Percentiles rank a stretch among this genome's conserved stretches.
Evolutionary conservation across 1,140 invertebrate species (phyloP).

Genomic region (Berghia stephanieae): DNA sequence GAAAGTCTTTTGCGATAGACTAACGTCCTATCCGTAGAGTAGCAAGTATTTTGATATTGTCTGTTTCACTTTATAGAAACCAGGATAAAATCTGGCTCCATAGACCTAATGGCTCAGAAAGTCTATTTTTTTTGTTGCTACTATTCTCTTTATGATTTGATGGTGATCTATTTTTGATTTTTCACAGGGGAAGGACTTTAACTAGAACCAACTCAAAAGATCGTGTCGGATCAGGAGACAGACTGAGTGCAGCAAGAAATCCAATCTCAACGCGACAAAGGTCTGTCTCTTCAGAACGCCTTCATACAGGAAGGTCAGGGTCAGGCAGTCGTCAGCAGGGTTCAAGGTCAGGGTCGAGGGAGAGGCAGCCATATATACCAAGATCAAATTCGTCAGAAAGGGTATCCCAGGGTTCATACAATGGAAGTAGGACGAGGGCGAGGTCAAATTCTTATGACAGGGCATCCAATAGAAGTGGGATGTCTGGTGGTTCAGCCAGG

Average conservation of each 20-base stretch:
- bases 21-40: no score
- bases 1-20: no score
- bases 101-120: no score
- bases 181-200: slow-evolving; percentile 26
- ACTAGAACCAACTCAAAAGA: slow-evolving; percentile 26
- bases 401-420: not conserved
- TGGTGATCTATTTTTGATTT: not conserved
- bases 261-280: slow-evolving; percentile 42
- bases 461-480: slow-evolving; percentile 39
- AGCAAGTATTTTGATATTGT: no score
- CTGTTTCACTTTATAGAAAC: no score
- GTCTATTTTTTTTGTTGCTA: no score
- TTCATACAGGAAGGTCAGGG: slow-evolving; percentile 15
- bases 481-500: slow-evolving; percentile 39
- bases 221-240: slow-evolving; percentile 6
- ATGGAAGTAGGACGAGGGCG: slow-evolving; percentile 15
- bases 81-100: no score
- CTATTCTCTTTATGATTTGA: no score
- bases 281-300: slow-evolving; percentile 38
- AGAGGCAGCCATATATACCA: slow-evolving; percentile 10
- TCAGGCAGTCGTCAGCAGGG: not conserved
- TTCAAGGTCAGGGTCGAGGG: slow-evolving; percentile 3
- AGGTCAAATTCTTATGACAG: slow-evolving; percentile 25
- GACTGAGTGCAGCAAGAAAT: slow-evolving; percentile 13
- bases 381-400: slow-evolving; percentile 31